Evolutionary conservation across 2,888 invertebrate species (phyloP), one percentile per base, ranked within the genome.

Genomic region (Pseudococcus longispinus): DNA sequence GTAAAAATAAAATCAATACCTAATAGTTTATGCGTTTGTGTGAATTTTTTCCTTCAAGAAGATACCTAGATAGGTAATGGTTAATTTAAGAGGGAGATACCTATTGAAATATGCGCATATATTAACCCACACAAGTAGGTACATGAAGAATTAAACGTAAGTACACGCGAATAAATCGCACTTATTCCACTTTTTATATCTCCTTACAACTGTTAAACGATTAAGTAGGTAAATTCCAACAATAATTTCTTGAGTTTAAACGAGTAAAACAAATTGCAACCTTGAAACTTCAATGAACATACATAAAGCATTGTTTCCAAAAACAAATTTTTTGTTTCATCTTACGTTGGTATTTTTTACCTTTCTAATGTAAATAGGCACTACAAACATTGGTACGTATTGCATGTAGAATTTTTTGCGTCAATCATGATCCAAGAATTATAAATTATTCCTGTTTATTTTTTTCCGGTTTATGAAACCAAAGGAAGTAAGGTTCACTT

Each of bases 401-500:
- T 65, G 11, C 13, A 26, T 26, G 20, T 26, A 26, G 20, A 65
- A 65, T 55, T 55, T 55, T n/a, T 3, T 70, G 26, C 70, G 23
- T 26, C 70, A 70, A 29, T 70, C 26, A 70, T 26, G 70, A 77
- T 77, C 18, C 77, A 37, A 15, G 77, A 65, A 65, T 26, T 26
- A 23, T 65, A 65, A 65, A 26, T 26, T 13, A 65, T 23, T 26
- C 26, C 20, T 80, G 42, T 42, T 80, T 80, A 80, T 80, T 42
- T 8, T 80, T 80, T 42, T 80, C 77, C 77, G 77, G n/a, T 80
- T 37, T 80, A 8, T 80, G 32, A 20, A 80, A 42, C 18, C n/a
- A 9, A 37, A 77, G 77, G 42, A 80, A 80, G 20, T 42, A 20
- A 70, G 70, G 29, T 70, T 9, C n/a, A 2, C 77, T 23, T 37